A percentile compares a stretch with the other conserved stretches of the same genome.
Conservation (phyloP, 2,888 invertebrate genomes). For the Habrosyne pyritoides region DNA sequence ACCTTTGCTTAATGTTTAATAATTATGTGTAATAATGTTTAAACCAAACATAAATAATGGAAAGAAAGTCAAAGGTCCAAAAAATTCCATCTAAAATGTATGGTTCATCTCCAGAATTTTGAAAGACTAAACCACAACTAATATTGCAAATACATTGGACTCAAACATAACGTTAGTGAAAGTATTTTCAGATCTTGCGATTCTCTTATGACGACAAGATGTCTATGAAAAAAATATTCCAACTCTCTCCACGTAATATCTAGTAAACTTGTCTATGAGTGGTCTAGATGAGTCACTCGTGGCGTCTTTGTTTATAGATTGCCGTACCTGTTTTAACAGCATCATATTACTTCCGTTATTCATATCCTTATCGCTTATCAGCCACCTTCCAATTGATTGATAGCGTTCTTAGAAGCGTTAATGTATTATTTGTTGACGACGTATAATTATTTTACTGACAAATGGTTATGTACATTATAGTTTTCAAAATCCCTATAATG, state of each 20-base stretch:
- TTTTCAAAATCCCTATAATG: background rate
- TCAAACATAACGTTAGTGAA: conserved; percentile 26
- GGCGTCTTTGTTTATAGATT: conserved; percentile 28
- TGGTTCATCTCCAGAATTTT: no score
- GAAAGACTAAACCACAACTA: background rate
- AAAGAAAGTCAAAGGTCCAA: no score
- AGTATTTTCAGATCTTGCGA: conserved; percentile 12
- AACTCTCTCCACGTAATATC: conserved; percentile 1
- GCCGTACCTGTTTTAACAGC: conserved; percentile 25
- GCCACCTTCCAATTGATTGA: conserved; percentile 23
- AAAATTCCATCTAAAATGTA: no score
- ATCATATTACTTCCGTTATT: conserved; percentile 43
- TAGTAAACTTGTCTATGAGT: conserved; percentile 13
- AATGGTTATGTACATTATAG: no score
- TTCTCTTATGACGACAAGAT: background rate
- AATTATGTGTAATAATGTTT: no score
- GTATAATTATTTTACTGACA: background rate
- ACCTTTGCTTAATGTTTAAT: no score
- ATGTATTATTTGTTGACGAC: background rate
- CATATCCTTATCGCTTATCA: conserved; percentile 35
- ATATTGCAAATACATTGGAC: conserved; percentile 9
- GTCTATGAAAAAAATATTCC: background rate
- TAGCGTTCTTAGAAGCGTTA: background rate
- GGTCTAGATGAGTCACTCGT: conserved; percentile 31
- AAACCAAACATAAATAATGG: no score